Conservation (phyloP, 2,113 vertebrate species). For the Dromiciops gliroides region DNA sequence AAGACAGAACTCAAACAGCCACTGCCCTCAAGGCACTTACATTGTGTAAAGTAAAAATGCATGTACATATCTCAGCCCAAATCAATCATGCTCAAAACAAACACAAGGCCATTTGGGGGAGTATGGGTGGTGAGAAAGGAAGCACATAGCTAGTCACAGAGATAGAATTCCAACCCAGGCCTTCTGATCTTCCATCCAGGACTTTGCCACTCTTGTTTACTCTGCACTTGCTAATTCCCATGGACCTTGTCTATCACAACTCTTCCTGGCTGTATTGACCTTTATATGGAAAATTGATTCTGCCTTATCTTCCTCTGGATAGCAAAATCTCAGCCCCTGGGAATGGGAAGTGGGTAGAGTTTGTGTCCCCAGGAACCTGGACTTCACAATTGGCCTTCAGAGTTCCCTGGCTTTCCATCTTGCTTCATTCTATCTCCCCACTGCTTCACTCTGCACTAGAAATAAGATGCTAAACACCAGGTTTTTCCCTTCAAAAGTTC, state of each 20-base stretch:
- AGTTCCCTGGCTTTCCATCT: accelerated
- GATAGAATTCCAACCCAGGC: neutral
- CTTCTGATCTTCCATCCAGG: neutral
- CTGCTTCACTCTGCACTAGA: neutral
- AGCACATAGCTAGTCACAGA: neutral
- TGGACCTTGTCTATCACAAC: too few species aligned
- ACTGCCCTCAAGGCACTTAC: neutral
- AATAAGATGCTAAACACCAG: slow-evolving; percentile 13
- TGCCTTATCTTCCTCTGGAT: neutral
- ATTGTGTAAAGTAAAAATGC: neutral
- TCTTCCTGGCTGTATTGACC: neutral
- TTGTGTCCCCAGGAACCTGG: too few species aligned
- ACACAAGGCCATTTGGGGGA: neutral
- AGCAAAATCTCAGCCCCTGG: neutral
- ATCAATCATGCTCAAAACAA: neutral
- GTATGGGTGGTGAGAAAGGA: neutral
- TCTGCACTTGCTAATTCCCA: neutral
- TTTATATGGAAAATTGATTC: neutral
- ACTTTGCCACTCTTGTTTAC: neutral
- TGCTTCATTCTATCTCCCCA: too few species aligned
- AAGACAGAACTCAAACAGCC: neutral
- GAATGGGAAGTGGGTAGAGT: neutral
- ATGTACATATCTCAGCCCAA: neutral
- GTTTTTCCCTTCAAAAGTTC: slow-evolving; percentile 27
- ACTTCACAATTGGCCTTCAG: neutral